phyloP scores from a whole-genome alignment of 1,140 invertebrate species.

The Eurosta solidaginis region DNA sequence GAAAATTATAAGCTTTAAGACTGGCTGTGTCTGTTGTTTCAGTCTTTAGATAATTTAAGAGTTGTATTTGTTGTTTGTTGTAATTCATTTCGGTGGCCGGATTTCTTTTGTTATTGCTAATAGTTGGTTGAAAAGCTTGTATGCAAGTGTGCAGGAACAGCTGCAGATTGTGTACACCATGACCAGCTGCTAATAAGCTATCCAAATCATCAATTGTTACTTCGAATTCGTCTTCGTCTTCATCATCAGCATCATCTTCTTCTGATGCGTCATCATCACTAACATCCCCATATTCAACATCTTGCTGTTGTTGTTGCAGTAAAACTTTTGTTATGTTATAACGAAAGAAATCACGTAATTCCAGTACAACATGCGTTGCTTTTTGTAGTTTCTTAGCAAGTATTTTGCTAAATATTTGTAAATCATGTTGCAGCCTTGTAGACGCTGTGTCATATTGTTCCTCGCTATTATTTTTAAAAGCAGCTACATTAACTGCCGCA shows the following conservation, averaged over 20 bases:
- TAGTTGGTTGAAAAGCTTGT: constrained; percentile 43
- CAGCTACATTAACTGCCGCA: neutral
- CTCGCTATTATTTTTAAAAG: neutral
- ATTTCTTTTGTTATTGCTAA: constrained; percentile 6
- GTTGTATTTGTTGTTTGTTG: constrained; percentile 57
- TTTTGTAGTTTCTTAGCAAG: constrained; percentile 59
- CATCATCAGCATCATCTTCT: constrained; percentile 41
- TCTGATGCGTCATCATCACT: constrained; percentile 42
- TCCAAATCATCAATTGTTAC: constrained; percentile 44
- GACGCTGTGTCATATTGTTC: neutral
- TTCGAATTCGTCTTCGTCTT: constrained; percentile 38
- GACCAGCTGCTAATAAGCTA: neutral
- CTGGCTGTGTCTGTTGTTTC: constrained; percentile 32
- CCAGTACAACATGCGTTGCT: constrained; percentile 54
- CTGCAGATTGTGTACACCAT: constrained; percentile 32
- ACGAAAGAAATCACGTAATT: constrained; percentile 50
- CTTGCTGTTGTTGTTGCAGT: constrained; percentile 38
- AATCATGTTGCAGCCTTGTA: constrained; percentile 40
- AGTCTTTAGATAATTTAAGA: constrained; percentile 54
- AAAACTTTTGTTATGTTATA: constrained; percentile 52
- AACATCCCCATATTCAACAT: constrained; percentile 13
- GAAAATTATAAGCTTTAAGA: constrained; percentile 6
- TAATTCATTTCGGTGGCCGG: constrained; percentile 37
- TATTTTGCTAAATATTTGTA: constrained; percentile 59
- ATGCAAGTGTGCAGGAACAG: constrained; percentile 53